Conservation (phyloP, 2,797 vertebrate genomes). For the Cirrhinus mrigala region DNA sequence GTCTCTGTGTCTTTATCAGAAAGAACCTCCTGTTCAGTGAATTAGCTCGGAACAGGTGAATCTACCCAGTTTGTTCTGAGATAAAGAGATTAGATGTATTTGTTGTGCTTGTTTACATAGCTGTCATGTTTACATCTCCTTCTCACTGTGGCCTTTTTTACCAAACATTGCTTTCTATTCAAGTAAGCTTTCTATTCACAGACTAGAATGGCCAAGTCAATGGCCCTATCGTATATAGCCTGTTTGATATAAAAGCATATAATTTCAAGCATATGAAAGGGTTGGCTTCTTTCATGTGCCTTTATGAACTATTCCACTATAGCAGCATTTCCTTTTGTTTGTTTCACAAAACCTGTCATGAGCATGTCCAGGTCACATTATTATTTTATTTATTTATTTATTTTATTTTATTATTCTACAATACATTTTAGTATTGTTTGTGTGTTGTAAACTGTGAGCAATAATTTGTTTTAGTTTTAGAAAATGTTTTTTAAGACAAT, state of each 20-base stretch:
- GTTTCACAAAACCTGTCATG: not conserved
- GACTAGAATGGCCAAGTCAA: not conserved
- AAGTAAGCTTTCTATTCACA: conserved; percentile 24
- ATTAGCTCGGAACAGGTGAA: conserved; percentile 41
- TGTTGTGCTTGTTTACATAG: conserved; percentile 50
- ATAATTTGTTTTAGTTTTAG: no score
- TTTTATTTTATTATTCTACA: no score
- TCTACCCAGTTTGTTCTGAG: conserved; percentile 38
- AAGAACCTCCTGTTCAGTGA: conserved; percentile 25
- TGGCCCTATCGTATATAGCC: conserved; percentile 1
- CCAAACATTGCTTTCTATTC: conserved; percentile 28
- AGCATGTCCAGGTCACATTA: not conserved
- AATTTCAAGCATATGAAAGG: not conserved
- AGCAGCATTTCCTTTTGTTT: not conserved
- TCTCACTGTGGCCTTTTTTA: conserved; percentile 19
- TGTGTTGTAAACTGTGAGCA: no score
- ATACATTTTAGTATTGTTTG: no score
- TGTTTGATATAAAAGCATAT: not conserved
- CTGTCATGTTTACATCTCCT: conserved; percentile 51
- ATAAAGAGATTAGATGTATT: conserved; percentile 41
- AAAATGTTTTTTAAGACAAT: no score
- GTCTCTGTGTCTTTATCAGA: conserved; percentile 30
- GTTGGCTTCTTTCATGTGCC: not conserved
- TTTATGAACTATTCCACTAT: not conserved
- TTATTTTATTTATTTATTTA: no score